phyloP scores from a whole-genome alignment of 30 jellyfish, hydroid and myxozoan species.

The Aurelia coerulea region DNA sequence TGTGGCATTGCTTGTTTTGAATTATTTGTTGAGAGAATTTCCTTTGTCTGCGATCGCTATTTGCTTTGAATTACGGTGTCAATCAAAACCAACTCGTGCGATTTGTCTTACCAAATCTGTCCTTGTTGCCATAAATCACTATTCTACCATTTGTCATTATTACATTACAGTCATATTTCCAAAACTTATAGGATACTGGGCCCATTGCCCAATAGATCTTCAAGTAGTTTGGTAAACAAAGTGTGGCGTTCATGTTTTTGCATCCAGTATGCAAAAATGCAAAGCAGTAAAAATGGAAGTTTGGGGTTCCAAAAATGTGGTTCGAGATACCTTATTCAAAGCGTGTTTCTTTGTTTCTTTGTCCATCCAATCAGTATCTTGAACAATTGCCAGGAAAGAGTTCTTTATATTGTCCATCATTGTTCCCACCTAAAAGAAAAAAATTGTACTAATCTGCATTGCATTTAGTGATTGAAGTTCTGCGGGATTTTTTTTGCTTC shows the following conservation, averaged over 20 bases:
- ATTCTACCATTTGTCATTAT: background rate
- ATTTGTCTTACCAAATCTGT: no score
- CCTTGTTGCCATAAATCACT: background rate
- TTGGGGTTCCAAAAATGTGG: background rate
- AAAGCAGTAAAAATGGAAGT: no score
- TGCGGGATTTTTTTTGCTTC: background rate
- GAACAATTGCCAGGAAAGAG: conserved; percentile 65
- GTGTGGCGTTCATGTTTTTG: no score
- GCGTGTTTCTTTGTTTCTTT: conserved; percentile 76
- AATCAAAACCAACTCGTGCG: no score
- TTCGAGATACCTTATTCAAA: conserved; percentile 57
- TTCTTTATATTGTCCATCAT: conserved; percentile 80
- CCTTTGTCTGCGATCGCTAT: no score
- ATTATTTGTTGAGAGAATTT: no score
- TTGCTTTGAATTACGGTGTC: no score
- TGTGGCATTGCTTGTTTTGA: no score
- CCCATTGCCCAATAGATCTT: background rate
- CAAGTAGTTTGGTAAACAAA: no score
- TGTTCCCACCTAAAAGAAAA: conserved; percentile 68
- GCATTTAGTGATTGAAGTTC: background rate
- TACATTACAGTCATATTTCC: background rate
- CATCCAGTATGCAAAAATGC: no score
- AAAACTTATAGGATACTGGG: background rate
- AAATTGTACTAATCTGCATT: background rate
- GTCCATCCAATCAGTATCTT: conserved; percentile 92